Evolutionary conservation across 2,797 vertebrate genomes (phyloP), one percentile per base, ranked within the genome.

Genomic region (Graptemys geographica): DNA sequence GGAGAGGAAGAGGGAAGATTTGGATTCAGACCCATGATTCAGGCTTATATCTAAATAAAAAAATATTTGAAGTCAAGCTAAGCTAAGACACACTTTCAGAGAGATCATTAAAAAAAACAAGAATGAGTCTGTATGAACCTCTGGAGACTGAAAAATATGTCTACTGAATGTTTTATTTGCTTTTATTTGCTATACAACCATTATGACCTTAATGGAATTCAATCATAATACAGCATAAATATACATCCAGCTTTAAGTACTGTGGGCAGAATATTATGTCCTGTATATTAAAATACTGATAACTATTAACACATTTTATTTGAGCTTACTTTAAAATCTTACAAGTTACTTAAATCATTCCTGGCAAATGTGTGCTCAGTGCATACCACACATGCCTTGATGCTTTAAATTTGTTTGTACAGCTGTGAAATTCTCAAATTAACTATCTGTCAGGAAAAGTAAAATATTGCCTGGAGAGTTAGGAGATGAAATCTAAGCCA

Each of bases 381-480:
- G 80, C 88, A 91, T 80, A 92, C 33, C 86, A 92, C 69, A 87
- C 59, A 87, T 76, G 93, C 82, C 62, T 96, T 87, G 83, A 91
- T 96, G 86, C 57, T 93, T 90, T 95, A 94, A 95, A 95, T 95
- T 92, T 97, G 94, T 96, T 97, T 97, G 94, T 69, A 95, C 93
- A 97, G 95, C 94, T 97, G 91, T 83, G 80, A 96, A 97, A 96
- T 83, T 96, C 84, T 96, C 88, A 90, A 95, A 96, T 97, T 97
- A 97, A 97, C 86, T 96, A 91, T 97, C 92, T 97, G 95, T 95
- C 96, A 97, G 87, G 72, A 93, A 93, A 97, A 96, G 79, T 93
- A 92, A 97, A 98, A 97, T 96, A 94, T 37, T 94, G 87, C 89
- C 95, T 85, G 89, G 47, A 97, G 56, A 97, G 57, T 9, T 2